A percentile compares a stretch with the other conserved stretches of the same genome.
These are phyloP conservation scores for Heliconius eleuchia DNA, from an alignment of 1,140 invertebrate genomes.

Conservation along the genomic window DNA sequence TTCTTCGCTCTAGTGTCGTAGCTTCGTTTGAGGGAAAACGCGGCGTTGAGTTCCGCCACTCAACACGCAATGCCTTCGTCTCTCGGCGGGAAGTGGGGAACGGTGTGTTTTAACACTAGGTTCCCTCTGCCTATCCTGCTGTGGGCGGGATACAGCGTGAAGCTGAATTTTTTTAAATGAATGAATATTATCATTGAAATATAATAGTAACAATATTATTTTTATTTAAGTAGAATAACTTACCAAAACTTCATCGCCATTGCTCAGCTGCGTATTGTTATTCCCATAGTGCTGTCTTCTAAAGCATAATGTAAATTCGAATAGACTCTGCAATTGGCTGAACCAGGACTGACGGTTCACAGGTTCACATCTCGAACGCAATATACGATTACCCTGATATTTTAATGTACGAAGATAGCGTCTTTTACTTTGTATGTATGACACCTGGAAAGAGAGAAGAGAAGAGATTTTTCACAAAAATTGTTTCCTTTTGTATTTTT, in stretches of 20 bases:
- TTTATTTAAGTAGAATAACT: conserved; percentile 24
- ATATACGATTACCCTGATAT: conserved; percentile 73
- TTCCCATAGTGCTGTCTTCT: conserved; percentile 53
- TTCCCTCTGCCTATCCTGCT: too few species aligned
- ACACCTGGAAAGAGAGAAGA: conserved; percentile 61
- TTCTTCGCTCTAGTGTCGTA: too few species aligned
- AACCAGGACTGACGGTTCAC: conserved; percentile 43
- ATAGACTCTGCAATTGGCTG: conserved; percentile 48
- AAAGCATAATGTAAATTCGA: conserved; percentile 70
- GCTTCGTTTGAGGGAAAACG: too few species aligned
- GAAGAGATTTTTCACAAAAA: too few species aligned
- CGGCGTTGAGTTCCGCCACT: too few species aligned
- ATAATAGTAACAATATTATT: neutral
- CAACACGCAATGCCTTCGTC: too few species aligned
- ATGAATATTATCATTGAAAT: too few species aligned
- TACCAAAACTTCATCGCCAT: conserved; percentile 66
- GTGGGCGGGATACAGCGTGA: too few species aligned
- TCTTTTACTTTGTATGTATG: conserved; percentile 76
- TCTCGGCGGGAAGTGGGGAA: too few species aligned
- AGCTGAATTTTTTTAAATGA: too few species aligned
- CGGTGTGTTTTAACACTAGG: too few species aligned
- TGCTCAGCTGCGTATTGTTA: conserved; percentile 58
- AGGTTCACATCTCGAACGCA: conserved; percentile 53
- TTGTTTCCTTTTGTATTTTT: too few species aligned
- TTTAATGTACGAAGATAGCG: conserved; percentile 77